Base-by-base conservation (phyloP, 2,888 invertebrate species). In the Mesochorus sp. region DNA sequence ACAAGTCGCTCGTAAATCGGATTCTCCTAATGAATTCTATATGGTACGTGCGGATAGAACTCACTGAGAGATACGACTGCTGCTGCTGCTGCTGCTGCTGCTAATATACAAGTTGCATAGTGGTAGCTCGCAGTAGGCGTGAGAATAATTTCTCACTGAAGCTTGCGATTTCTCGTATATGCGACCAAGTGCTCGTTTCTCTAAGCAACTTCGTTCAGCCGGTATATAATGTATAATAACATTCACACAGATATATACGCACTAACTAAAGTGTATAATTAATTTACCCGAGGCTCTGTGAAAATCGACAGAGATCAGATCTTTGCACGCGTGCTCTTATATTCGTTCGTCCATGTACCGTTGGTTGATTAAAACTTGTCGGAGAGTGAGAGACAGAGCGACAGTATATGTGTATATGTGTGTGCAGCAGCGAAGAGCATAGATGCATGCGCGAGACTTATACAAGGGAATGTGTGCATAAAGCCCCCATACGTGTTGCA, bases 81-180 rank as follows among this genome's bases (percentile, higher is more conserved):
- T n/a, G n/a, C n/a, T n/a, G n/a, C n/a, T n/a, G n/a, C n/a, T n/a
- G n/a, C n/a, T n/a, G n/a, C n/a, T 44, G 49, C 24, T 44, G n/a
- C n/a, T n/a, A n/a, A n/a, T n/a, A n/a, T n/a, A n/a, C n/a, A n/a
- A n/a, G 71, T 71, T 68, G 26, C 68, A 51, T 72, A 76, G 71
- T 76, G 76, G 76, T 59, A 26, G 24, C n/a, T n/a, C n/a, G n/a
- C 24, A 55, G 80, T 67, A 62, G 75, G 78, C 78, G 80, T 79
- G 79, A 78, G 78, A 80, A 78, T 78, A 78, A 74, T 76, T 76
- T 76, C 72, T 76, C 72, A 77, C 67, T 77, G 34, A 67, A 77
- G 55, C 53, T 62, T 28, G 66, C 28, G 51, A 61, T 68, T 68
- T 47, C 57, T 31, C 19, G 31, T n/a, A n/a, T n/a, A n/a, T n/a